These are phyloP conservation scores for Neuroterus valhalla DNA, from an alignment of 1,140 invertebrate genomes.

Conservation along the genomic window DNA sequence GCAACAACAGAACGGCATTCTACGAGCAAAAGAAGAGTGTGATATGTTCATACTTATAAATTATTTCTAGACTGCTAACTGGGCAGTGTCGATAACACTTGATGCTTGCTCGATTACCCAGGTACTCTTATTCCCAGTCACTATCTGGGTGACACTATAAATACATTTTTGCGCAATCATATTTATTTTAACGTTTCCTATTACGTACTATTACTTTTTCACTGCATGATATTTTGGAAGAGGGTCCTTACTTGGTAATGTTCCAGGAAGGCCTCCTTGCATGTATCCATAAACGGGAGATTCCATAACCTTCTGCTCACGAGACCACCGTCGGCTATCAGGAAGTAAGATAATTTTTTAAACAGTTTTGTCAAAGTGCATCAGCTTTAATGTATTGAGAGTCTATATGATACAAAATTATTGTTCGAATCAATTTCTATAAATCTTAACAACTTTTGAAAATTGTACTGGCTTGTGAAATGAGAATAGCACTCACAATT, in stretches of 20 bases:
- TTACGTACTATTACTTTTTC: neutral
- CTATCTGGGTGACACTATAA: no score
- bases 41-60: no score
- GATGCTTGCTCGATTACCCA: no score
- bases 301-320: conserved; percentile 87
- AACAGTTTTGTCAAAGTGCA: neutral
- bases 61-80: no score
- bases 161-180: conserved; percentile 2
- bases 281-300: conserved; percentile 90
- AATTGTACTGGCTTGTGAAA: conserved; percentile 3
- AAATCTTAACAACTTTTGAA: no score
- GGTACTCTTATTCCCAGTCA: no score
- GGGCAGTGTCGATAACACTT: no score
- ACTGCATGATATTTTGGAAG: neutral
- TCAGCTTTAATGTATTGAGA: neutral
- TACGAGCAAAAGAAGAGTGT: no score
- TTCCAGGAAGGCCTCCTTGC: conserved; percentile 79
- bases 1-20: no score
- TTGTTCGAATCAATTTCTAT: no score
- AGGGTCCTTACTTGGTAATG: conserved; percentile 61
- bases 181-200: neutral
- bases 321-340: conserved; percentile 88
- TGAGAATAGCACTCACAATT: conserved; percentile 12
- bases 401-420: no score
- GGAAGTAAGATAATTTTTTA: neutral